These are phyloP conservation scores for Ricordea florida DNA, from an alignment of 92 coral and sea anemone genomes.

Conservation along the genomic window DNA sequence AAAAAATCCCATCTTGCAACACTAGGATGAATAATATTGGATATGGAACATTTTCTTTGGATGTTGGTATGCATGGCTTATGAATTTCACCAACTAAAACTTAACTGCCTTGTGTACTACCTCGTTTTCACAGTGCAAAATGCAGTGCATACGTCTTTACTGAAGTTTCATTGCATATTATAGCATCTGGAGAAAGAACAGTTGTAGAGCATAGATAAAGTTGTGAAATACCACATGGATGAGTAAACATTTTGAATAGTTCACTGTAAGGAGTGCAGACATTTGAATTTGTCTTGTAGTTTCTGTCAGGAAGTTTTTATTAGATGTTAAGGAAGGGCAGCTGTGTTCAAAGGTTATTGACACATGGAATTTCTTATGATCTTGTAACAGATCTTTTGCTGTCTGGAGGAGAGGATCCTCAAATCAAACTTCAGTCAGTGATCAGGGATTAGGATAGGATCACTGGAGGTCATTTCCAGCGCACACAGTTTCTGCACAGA, in stretches of 20 bases:
- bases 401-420: constrained; percentile 50
- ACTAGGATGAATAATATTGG: constrained; percentile 41
- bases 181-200: too few species aligned
- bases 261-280: too few species aligned
- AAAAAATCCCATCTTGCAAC: constrained; percentile 20
- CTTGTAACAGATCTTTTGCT: constrained; percentile 39
- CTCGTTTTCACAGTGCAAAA: too few species aligned
- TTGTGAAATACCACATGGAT: too few species aligned
- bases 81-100: constrained; percentile 1
- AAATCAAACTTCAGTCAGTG: constrained; percentile 38
- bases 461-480: constrained; percentile 44
- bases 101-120: too few species aligned
- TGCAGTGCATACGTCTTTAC: too few species aligned
- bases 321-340: background rate
- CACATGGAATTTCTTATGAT: constrained; percentile 35
- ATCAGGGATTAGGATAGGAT: constrained; percentile 51
- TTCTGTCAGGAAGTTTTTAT: background rate
- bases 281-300: background rate
- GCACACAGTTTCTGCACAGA: constrained; percentile 37
- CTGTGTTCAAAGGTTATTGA: constrained; percentile 5
- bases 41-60: constrained; percentile 44
- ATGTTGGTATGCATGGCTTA: constrained; percentile 50
- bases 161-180: too few species aligned
- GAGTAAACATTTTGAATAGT: too few species aligned
- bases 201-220: too few species aligned